Evolutionary conservation across 2,888 invertebrate genomes (phyloP), one percentile per base, ranked within the genome.

Genomic region (Caprella mutica): DNA sequence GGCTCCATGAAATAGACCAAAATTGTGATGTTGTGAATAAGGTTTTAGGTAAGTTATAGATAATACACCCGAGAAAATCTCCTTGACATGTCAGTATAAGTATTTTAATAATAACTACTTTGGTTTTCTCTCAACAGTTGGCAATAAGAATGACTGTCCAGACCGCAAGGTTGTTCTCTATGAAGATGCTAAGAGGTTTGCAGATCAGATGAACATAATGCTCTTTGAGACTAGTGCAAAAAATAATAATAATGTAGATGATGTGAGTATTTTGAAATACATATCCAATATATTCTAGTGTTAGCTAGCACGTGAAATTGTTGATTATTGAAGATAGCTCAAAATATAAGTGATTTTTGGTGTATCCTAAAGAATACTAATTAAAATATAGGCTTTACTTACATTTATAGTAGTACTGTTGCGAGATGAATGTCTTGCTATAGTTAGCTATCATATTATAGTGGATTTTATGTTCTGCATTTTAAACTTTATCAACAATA

Each of bases 21-120:
- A 97, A 99, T 78, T 98, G 98, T 82, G 97, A 98, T 79, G 89
- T 92, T 70, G 96, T 96, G 67, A 93, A 92, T 78, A 88, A 90
- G 81, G 91, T 97, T 74, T 80, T 97, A 80, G 91, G 90, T 89
- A 74, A 78, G 61, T 24, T 27, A 5, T 23, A 19, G 23, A 8
- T 21, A 17, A n/a, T 43, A 9, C 19, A 12, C 43, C 17, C 43
- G 43, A n/a, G 17, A 12, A n/a, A 12, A 19, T 43, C 19, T 43
- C 43, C 19, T 12, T 38, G 14, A n/a, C 51, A 42, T n/a, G 42
- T n/a, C n/a, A n/a, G 94, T 82, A 85, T 88, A 89, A 88, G 39
- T 30, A 58, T 43, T 24, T 27, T 52, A 21, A 23, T 23, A n/a
- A n/a, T n/a, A n/a, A n/a, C 24, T 33, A 46, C 53, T 42, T 55